A percentile compares a stretch with the other conserved stretches of the same genome.
Evolutionary conservation across 1,140 invertebrate genomes (phyloP).

Genomic region (Atopsyche davidsoni): DNA sequence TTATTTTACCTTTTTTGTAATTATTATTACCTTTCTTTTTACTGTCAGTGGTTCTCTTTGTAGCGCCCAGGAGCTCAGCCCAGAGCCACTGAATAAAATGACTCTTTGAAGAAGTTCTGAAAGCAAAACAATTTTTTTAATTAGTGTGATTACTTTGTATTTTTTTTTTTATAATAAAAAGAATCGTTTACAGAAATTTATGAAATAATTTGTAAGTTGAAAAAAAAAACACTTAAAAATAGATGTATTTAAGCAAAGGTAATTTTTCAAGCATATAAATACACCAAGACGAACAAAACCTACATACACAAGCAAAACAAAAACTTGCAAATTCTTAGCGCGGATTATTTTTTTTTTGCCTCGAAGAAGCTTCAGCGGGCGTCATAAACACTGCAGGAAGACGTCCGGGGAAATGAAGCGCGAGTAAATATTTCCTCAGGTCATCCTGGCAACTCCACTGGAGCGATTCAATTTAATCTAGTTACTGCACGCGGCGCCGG

Average conservation of each 20-base stretch:
- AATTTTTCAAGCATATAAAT: background rate
- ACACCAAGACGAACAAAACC: conserved; percentile 2
- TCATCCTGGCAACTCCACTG: background rate
- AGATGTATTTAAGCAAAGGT: conserved; percentile 3
- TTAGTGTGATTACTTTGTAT: too few species aligned
- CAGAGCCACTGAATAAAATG: conserved; percentile 90
- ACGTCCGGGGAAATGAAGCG: background rate
- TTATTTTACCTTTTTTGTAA: too few species aligned
- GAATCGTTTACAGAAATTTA: too few species aligned
- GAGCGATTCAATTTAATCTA: conserved; percentile 14
- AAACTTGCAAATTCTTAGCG: too few species aligned
- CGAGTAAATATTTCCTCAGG: conserved; percentile 10
- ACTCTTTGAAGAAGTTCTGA: conserved; percentile 84
- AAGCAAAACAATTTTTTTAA: conserved; percentile 41
- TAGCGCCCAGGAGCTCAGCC: conserved; percentile 88
- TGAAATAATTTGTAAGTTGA: too few species aligned
- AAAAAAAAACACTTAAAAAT: conserved; percentile 10
- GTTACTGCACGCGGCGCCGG: conserved; percentile 11
- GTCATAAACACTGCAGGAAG: conserved; percentile 1
- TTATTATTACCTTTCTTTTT: conserved; percentile 58
- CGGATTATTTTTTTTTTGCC: background rate
- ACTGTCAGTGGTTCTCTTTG: conserved; percentile 79
- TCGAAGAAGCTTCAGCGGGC: background rate
- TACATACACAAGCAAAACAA: too few species aligned
- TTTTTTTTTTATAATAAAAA: too few species aligned